Base-by-base conservation (phyloP, 2,888 invertebrate genomes). In the Pinctada fucata region DNA sequence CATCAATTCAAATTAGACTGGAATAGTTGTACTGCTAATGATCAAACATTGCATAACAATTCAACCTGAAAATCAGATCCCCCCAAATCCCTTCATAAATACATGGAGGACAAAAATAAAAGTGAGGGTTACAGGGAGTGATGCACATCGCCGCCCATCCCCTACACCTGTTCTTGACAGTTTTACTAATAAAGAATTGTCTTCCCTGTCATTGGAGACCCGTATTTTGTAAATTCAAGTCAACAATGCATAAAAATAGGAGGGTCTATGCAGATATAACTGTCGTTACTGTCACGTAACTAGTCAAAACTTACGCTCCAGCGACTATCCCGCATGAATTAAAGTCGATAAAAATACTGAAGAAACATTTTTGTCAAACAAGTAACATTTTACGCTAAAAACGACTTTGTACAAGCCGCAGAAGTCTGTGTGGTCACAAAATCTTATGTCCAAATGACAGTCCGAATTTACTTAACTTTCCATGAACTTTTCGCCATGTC, bases 401-500 rank as follows among this genome's bases (percentile, higher is more conserved):
- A 10, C n/a, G n/a, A n/a, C n/a, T n/a, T n/a, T n/a, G n/a, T n/a
- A n/a, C 5, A 52, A 52, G 10, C 58, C 58, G 58, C 71, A 50
- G 52, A 72, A 45, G 51, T 16, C 66, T 74, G 74, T 74, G 74
- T 74, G 74, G 74, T 47, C 74, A 74, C 50, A n/a, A n/a, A n/a
- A 49, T 48, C 49, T 16, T 10, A 74, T 65, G 16, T 74, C 74
- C 65, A 16, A 10, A 51, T 67, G 74, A 74, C 74, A 74, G 49
- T 50, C 31, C 50, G 74, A 65, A 74, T 74, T 65, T 65, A 74
- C 65, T 74, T 74, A 74, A 74, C 74, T 74, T 66, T 66, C 8
- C 64, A 49, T 74, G 74, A 74, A 74, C 74, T 74, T 65, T 74
- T 64, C 74, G 66, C 74, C 51, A 66, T 51, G 74, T 74, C 74